A percentile compares a stretch with the other conserved stretches of the same genome.
These are phyloP conservation scores for Sus scrofa DNA, from an alignment of 2,113 vertebrate genomes.

Conservation along the genomic window T2T-Sscrofa CM000824.6:187467501-187468000, in stretches of 20 bases:
- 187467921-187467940: not conserved
- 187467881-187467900: not conserved
- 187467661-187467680: not conserved
- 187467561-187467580: not conserved
- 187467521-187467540: constrained; percentile 54
- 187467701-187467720: not conserved
- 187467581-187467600: not conserved
- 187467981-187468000: not conserved
- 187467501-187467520: constrained; percentile 40
- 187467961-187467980: constrained; percentile 37
- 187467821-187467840: too few species aligned
- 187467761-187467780: not conserved
- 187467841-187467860: not conserved
- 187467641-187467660: not conserved
- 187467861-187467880: not conserved
- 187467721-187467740: not conserved
- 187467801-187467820: rapidly evolving
- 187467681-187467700: not conserved
- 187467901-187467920: not conserved
- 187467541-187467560: not conserved
- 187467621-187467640: not conserved
- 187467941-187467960: constrained; percentile 27
- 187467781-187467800: not conserved
- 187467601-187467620: not conserved
- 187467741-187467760: not conserved